A percentile compares a stretch with the other conserved stretches of the same genome.
phyloP scores from a whole-genome alignment of 2,888 invertebrate species.

The Sepioteuthis lessoniana region DNA sequence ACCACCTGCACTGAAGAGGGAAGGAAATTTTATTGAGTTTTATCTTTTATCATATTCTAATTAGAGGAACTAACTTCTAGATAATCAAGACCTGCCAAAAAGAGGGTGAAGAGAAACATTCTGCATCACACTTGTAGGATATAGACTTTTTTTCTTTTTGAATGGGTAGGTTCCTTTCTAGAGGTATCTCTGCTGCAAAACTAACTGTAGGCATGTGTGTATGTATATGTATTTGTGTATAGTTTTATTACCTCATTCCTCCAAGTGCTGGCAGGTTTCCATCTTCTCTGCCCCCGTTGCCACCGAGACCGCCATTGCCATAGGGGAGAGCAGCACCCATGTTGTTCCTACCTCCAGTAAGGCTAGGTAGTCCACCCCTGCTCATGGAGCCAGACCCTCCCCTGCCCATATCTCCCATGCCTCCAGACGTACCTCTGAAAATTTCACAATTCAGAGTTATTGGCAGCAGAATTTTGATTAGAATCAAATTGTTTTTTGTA shows the following conservation, averaged over 20 bases:
- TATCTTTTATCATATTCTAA: neutral
- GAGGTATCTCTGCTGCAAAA: slow-evolving; percentile 43
- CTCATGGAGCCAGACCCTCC: slow-evolving; percentile 48
- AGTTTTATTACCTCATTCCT: slow-evolving; percentile 42
- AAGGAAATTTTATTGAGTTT: neutral
- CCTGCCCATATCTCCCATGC: slow-evolving; percentile 46
- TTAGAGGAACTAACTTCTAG: neutral
- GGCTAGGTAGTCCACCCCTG: slow-evolving; percentile 47
- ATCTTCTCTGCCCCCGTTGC: slow-evolving; percentile 45
- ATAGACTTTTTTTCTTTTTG: neutral
- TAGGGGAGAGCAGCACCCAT: neutral
- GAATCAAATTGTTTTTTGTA: neutral
- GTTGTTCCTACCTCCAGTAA: slow-evolving; percentile 47
- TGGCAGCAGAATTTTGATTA: neutral
- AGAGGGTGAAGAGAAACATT: neutral
- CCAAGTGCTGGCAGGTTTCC: slow-evolving; percentile 41
- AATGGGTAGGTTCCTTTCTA: slow-evolving; percentile 41
- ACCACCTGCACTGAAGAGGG: neutral
- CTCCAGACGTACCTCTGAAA: slow-evolving; percentile 47
- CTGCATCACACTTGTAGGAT: neutral
- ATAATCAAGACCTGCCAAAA: neutral
- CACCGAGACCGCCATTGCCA: slow-evolving; percentile 55
- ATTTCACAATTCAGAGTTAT: slow-evolving; percentile 44
- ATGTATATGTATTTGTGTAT: too few species aligned
- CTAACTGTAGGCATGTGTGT: too few species aligned